phyloP scores from a whole-genome alignment of 2,888 invertebrate species.

The Phyto melanocephala region DNA sequence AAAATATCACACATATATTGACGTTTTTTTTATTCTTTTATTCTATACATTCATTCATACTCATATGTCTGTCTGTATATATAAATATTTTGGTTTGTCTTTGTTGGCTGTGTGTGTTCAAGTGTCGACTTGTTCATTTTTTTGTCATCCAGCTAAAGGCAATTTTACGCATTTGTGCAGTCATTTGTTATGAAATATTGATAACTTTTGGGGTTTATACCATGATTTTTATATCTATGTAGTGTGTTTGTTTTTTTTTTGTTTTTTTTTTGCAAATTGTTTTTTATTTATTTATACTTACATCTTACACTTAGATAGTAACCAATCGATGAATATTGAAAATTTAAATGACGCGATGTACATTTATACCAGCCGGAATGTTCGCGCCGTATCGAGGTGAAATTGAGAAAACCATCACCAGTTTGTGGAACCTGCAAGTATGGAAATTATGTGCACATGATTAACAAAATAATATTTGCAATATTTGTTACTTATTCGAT shows the following conservation, averaged over 20 bases:
- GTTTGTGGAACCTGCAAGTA: constrained; percentile 82
- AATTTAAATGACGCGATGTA: constrained; percentile 89
- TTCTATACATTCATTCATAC: background rate
- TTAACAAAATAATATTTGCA: background rate
- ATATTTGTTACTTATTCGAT: background rate
- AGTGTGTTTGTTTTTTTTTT: background rate
- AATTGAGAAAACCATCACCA: constrained; percentile 90
- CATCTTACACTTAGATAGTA: constrained; percentile 93
- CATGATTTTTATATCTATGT: background rate
- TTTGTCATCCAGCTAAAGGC: constrained; percentile 60
- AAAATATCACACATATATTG: constrained; percentile 1
- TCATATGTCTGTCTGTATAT: background rate
- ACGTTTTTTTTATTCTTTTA: no score
- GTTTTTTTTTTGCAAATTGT: constrained; percentile 39
- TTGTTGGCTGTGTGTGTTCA: background rate
- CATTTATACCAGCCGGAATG: constrained; percentile 97
- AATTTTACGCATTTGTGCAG: constrained; percentile 72
- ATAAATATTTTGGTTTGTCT: background rate
- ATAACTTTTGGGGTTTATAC: constrained; percentile 55
- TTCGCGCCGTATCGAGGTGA: constrained; percentile 87
- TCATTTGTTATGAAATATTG: constrained; percentile 62
- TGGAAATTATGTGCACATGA: background rate
- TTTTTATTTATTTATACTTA: constrained; percentile 81
- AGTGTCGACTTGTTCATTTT: background rate
- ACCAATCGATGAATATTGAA: constrained; percentile 92